Base-by-base conservation (phyloP, 2,888 invertebrate species). In the Tethea ocularis region DNA sequence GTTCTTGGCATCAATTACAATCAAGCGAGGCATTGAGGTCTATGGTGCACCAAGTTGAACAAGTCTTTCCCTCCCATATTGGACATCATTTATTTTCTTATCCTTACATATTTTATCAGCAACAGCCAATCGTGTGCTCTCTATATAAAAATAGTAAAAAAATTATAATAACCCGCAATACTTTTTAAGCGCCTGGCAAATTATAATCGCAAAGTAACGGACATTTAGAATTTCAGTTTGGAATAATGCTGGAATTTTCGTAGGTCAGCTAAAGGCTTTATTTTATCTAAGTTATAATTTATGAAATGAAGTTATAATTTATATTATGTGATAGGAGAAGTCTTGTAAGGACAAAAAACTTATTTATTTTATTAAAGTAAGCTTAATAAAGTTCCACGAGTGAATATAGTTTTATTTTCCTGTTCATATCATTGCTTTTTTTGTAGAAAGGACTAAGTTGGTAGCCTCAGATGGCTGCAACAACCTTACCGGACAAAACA, bases 1-100 rank as follows among this genome's bases (percentile, higher is more conserved):
- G 8, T 54, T 0, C 72, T 93, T 1, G 86, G 86, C 11, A 74
- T 93, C 22, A 60, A 82, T 8, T n/a, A 81, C 6, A 81, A 84
- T 58, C 80, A 84, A 24, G 59, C 59, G 24, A 56, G 57, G 13
- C 57, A 70, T 52, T 67, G 66, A 51, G 52, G n/a, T 7, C 8
- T 23, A 24, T 26, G 7, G 26, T 17, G 10, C 5, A 0, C 13
- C 13, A 23, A 51, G 33, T 33, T 13, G 13, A 33, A 33, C 0
- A 33, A 11, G 2, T 13, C 2, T 20, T 51, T 51, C 1, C 1
- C 6, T 38, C 38, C 1, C 38, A 13, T 33, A n/a, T n/a, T n/a
- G n/a, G n/a, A n/a, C n/a, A n/a, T n/a, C n/a, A n/a, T n/a, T n/a
- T n/a, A n/a, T n/a, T n/a, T n/a, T n/a, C n/a, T n/a, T n/a, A n/a